These are phyloP conservation scores for Morone saxatilis DNA, from an alignment of 2,113 vertebrate species.

Conservation along the genomic window DNA sequence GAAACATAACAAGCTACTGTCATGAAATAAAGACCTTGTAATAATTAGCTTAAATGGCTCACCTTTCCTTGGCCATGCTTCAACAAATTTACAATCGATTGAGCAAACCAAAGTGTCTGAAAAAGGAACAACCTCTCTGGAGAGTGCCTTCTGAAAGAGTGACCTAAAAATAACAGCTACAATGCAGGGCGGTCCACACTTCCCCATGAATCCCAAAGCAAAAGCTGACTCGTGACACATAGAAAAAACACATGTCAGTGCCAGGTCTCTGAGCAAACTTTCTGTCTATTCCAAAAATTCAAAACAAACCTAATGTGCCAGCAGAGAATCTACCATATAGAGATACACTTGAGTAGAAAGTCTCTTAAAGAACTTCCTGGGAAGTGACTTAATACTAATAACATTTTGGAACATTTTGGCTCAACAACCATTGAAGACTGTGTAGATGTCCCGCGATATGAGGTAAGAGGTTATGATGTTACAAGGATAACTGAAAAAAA, in stretches of 20 bases:
- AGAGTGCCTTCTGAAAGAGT: slow-evolving; percentile 71
- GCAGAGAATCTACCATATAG: slow-evolving; percentile 15
- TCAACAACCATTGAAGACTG: not conserved
- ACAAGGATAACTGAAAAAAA: not conserved
- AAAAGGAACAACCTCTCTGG: slow-evolving; percentile 62
- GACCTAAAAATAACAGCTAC: slow-evolving; percentile 82
- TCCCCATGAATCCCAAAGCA: slow-evolving; percentile 66
- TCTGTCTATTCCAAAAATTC: slow-evolving; percentile 52
- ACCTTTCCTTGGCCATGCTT: slow-evolving; percentile 60
- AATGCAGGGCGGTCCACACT: slow-evolving; percentile 65
- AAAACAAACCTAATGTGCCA: slow-evolving; percentile 50
- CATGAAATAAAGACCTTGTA: slow-evolving; percentile 17
- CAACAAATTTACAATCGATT: slow-evolving; percentile 20
- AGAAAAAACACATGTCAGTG: slow-evolving; percentile 49
- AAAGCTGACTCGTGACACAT: slow-evolving; percentile 62
- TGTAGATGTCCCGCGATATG: not conserved
- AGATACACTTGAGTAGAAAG: not conserved
- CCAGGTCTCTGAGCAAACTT: slow-evolving; percentile 49
- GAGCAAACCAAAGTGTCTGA: slow-evolving; percentile 45
- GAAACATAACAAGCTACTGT: slow-evolving; percentile 36
- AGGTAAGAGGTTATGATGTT: not conserved
- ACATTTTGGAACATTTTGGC: not conserved
- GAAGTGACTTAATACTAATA: not conserved
- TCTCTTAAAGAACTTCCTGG: not conserved
- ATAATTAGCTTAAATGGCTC: slow-evolving; percentile 35